phyloP scores from a whole-genome alignment of 2,888 invertebrate genomes.

The Cosmia pyralina region DNA sequence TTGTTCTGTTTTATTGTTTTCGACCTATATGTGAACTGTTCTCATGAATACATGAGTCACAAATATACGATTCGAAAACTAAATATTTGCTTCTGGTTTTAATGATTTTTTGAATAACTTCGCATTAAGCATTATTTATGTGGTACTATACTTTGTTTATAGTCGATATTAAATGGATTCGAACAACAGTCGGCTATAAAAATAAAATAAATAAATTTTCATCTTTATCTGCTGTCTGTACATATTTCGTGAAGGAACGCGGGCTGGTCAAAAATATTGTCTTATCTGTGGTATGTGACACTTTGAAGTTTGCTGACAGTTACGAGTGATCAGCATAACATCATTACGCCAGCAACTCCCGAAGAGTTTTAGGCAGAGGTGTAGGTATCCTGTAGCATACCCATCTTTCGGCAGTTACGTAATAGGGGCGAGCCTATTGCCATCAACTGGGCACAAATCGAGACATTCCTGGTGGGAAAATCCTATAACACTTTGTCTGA shows the following conservation, averaged over 20 bases:
- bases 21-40: not conserved
- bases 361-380: too few relatives aligned
- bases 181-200: slow-evolving; percentile 32
- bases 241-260: slow-evolving; percentile 76
- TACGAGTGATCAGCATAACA: too few relatives aligned
- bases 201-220: slow-evolving; percentile 37
- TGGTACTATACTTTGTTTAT: slow-evolving; percentile 13
- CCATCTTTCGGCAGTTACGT: too few relatives aligned
- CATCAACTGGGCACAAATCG: too few relatives aligned
- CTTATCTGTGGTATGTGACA: too few relatives aligned
- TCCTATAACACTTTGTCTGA: too few relatives aligned
- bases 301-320: too few relatives aligned
- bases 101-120: not conserved
- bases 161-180: slow-evolving; percentile 9
- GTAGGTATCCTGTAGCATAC: too few relatives aligned
- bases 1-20: not conserved
- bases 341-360: too few relatives aligned
- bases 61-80: not conserved
- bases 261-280: slow-evolving; percentile 25
- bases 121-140: slow-evolving; percentile 6
- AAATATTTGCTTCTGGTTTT: not conserved
- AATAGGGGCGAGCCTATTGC: too few relatives aligned
- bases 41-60: not conserved
- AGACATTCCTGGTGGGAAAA: too few relatives aligned
- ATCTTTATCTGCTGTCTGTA: slow-evolving; percentile 67